Percentiles rank a stretch among this genome's conserved stretches.
These are phyloP conservation scores for Thymelicus acteon DNA, from an alignment of 2,888 invertebrate species.

Conservation along the genomic window DNA sequence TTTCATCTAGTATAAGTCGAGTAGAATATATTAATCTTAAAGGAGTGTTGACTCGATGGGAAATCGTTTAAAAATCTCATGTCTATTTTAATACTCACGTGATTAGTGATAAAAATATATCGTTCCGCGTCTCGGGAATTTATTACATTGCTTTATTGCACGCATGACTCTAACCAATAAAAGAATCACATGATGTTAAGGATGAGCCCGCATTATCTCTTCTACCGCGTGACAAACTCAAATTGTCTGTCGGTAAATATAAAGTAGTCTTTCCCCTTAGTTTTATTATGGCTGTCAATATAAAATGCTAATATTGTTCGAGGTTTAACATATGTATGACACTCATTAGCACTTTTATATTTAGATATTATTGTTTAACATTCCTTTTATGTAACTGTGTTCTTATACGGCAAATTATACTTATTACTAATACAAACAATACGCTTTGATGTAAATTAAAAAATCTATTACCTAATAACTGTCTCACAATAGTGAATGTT, in stretches of 20 bases:
- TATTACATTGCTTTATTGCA: conserved; percentile 40
- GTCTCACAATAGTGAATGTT: no score
- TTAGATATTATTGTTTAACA: neutral
- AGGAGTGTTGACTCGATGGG: neutral
- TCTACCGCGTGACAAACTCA: neutral
- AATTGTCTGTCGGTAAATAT: neutral
- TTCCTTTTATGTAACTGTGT: neutral
- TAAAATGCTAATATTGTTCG: neutral
- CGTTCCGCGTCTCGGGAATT: conserved; percentile 33
- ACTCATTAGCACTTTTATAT: neutral
- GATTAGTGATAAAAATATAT: conserved; percentile 48
- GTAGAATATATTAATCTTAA: no score
- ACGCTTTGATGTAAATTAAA: neutral
- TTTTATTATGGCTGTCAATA: neutral
- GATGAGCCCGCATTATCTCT: conserved; percentile 39
- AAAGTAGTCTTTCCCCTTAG: neutral
- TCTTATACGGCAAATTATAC: neutral
- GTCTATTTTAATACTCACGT: conserved; percentile 40
- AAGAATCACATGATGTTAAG: conserved; percentile 56
- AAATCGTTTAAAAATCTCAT: neutral
- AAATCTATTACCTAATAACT: neutral
- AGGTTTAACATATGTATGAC: neutral
- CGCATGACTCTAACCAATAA: conserved; percentile 34
- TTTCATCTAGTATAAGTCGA: no score
- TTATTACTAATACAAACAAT: neutral